Conservation (phyloP, 64 coral and sea anemone genomes). For the Montipora cactus region DNA sequence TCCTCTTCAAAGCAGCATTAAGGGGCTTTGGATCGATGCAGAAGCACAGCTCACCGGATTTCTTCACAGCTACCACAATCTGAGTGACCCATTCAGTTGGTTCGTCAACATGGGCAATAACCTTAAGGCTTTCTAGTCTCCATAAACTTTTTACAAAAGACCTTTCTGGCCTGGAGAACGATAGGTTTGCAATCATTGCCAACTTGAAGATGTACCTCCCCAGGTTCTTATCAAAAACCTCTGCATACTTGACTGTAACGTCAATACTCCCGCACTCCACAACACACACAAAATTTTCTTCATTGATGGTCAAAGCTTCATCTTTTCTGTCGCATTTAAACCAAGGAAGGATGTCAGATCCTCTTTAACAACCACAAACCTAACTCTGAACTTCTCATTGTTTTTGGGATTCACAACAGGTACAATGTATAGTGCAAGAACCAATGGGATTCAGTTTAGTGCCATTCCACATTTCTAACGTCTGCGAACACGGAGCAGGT, state of each 20-base stretch:
- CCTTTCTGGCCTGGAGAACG: no score
- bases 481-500: neutral
- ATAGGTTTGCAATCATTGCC: neutral
- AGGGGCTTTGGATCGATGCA: no score
- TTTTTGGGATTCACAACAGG: no score
- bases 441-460: neutral
- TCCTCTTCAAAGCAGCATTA: no score
- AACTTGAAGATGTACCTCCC: neutral
- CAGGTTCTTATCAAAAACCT: neutral
- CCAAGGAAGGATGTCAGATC: no score
- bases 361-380: no score
- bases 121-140: neutral
- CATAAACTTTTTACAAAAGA: neutral
- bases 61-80: slow-evolving; percentile 6
- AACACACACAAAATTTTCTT: neutral
- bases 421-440: no score
- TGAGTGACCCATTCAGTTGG: neutral
- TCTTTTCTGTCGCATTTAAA: no score
- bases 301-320: no score
- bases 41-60: no score
- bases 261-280: neutral
- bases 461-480: slow-evolving; percentile 45
- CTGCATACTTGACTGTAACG: neutral
- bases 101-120: neutral
- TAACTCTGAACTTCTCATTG: no score